These are phyloP conservation scores for Cheilosia pagana DNA, from an alignment of 2,888 invertebrate genomes.

Conservation along the genomic window DNA sequence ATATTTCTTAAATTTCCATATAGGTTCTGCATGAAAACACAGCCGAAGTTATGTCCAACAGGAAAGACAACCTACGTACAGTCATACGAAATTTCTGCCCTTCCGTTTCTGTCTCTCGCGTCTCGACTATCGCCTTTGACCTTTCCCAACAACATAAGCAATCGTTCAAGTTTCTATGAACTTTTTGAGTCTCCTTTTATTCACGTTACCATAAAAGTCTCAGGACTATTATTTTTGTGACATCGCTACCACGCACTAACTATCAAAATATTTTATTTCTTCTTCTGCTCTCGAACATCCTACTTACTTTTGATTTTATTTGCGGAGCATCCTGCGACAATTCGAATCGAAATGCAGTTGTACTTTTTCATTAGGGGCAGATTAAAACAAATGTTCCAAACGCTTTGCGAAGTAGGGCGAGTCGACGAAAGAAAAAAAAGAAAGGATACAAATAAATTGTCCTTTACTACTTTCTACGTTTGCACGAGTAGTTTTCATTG, in stretches of 20 bases:
- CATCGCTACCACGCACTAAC: conserved; percentile 34
- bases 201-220: not conserved
- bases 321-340: conserved; percentile 38
- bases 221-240: not conserved
- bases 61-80: not conserved
- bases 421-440: not conserved
- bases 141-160: not conserved
- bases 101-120: not conserved
- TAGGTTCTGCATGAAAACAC: no score
- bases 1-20: no score
- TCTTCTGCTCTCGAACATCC: not conserved
- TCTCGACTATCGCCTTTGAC: conserved; percentile 5
- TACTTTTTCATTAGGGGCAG: conserved; percentile 48
- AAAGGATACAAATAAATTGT: conserved; percentile 28
- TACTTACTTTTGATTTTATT: conserved; percentile 22
- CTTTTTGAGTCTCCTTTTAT: not conserved
- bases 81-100: not conserved
- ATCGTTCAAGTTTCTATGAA: not conserved
- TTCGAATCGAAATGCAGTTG: conserved; percentile 31
- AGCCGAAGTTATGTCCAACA: no score
- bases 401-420: conserved; percentile 12
- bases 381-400: conserved; percentile 51
- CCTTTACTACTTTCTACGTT: conserved; percentile 12
- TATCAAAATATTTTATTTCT: conserved; percentile 20
- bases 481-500: conserved; percentile 19